Conservation (phyloP, 1,140 invertebrate genomes). For the Pararge aegeria region DNA sequence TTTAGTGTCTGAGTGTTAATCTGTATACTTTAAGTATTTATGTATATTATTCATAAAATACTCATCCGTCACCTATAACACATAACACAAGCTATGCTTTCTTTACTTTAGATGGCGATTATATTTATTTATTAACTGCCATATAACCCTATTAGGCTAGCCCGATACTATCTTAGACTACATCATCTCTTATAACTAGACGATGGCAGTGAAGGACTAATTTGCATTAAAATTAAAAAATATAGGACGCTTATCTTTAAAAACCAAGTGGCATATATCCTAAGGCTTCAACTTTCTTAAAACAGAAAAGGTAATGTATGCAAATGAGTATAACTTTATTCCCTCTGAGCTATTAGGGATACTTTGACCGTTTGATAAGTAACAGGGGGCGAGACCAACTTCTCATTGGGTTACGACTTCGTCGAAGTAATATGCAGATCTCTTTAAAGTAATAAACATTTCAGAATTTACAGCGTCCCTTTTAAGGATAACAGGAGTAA, state of each 20-base stretch:
- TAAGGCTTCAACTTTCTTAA: slow-evolving; percentile 42
- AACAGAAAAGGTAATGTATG: slow-evolving; percentile 69
- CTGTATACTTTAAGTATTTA: too few species aligned
- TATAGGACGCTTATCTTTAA: not conserved
- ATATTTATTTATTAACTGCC: too few species aligned
- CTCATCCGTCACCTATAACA: too few species aligned
- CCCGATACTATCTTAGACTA: too few species aligned
- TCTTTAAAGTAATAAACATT: slow-evolving; percentile 38
- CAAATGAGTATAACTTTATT: slow-evolving; percentile 71
- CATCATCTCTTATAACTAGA: too few species aligned
- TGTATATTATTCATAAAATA: too few species aligned
- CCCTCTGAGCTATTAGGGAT: slow-evolving; percentile 56
- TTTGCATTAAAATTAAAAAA: not conserved
- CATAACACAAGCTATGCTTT: too few species aligned
- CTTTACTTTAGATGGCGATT: too few species aligned
- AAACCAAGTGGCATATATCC: not conserved
- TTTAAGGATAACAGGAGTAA: slow-evolving; percentile 21
- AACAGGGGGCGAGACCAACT: slow-evolving; percentile 34
- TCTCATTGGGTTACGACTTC: slow-evolving; percentile 45
- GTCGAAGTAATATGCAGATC: slow-evolving; percentile 36
- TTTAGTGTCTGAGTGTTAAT: too few species aligned
- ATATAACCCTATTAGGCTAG: too few species aligned
- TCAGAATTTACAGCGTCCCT: slow-evolving; percentile 23
- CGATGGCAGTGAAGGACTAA: too few species aligned
- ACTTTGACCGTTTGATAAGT: slow-evolving; percentile 74